Percentiles rank a stretch among this genome's conserved stretches.
Evolutionary conservation across 2,797 vertebrate genomes (phyloP).

Genomic region (Vultur gryphus): DNA sequence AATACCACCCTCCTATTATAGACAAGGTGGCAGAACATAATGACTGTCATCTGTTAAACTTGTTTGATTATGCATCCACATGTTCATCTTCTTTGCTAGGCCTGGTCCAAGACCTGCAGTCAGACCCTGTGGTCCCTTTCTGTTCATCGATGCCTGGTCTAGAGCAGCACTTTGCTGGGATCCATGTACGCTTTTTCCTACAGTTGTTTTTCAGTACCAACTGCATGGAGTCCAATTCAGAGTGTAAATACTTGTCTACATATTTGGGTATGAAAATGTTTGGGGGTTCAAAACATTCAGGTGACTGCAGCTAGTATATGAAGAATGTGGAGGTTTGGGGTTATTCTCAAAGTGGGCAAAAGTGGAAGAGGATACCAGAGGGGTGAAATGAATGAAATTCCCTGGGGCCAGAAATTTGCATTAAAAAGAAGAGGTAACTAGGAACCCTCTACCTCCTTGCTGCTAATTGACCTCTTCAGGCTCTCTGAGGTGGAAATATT

Average conservation of each 20-base stretch:
- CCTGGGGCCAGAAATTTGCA: neutral
- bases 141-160: neutral
- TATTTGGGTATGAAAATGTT: neutral
- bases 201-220: neutral
- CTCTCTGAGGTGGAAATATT: neutral
- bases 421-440: neutral
- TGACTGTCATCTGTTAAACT: neutral
- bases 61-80: neutral
- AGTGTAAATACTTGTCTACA: neutral
- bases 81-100: neutral
- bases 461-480: neutral
- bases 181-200: neutral
- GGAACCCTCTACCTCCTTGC: neutral
- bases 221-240: neutral
- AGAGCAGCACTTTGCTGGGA: neutral
- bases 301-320: neutral
- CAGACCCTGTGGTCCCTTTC: neutral
- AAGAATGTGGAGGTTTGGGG: neutral
- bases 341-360: neutral
- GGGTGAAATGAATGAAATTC: neutral
- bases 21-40: neutral
- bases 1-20: neutral
- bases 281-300: neutral
- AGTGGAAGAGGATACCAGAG: neutral
- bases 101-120: neutral